These are phyloP conservation scores for Peromyscus melanophrys DNA, from an alignment of 2,797 vertebrate species.

Conservation along the genomic window DNA sequence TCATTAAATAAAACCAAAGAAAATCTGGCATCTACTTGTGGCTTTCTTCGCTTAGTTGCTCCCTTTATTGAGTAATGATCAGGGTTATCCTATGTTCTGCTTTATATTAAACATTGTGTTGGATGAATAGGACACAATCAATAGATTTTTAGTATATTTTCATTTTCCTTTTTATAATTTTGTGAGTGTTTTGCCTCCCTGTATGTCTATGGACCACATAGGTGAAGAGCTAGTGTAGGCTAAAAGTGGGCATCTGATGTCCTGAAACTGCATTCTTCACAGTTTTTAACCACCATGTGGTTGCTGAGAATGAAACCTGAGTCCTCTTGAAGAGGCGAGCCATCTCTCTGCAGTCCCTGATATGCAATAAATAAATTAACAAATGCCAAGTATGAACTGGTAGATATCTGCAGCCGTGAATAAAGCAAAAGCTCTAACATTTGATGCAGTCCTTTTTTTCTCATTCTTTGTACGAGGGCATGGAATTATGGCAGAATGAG, in stretches of 20 bases:
- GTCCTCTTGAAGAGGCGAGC: neutral
- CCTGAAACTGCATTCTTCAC: neutral
- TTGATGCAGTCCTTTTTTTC: neutral
- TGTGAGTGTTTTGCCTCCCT: neutral
- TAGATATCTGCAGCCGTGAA: neutral
- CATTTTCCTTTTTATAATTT: neutral
- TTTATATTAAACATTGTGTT: neutral
- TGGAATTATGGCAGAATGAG: neutral
- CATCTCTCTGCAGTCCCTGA: too few species aligned
- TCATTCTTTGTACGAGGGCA: neutral
- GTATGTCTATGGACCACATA: too few species aligned
- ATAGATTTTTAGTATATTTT: neutral
- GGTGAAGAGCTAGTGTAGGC: fast-evolving
- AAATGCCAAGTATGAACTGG: neutral
- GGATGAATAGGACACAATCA: neutral
- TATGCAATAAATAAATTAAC: neutral
- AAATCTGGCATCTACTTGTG: neutral
- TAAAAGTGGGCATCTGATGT: fast-evolving
- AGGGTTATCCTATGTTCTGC: neutral
- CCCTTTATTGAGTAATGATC: neutral
- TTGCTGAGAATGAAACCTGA: neutral
- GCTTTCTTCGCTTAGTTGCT: neutral
- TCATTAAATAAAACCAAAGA: neutral
- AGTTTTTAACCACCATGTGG: too few species aligned
- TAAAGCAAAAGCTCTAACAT: neutral